Evolutionary conservation across 1,140 invertebrate genomes (phyloP), one percentile per base, ranked within the genome.

Genomic region (Akabosia matsudoensis): DNA sequence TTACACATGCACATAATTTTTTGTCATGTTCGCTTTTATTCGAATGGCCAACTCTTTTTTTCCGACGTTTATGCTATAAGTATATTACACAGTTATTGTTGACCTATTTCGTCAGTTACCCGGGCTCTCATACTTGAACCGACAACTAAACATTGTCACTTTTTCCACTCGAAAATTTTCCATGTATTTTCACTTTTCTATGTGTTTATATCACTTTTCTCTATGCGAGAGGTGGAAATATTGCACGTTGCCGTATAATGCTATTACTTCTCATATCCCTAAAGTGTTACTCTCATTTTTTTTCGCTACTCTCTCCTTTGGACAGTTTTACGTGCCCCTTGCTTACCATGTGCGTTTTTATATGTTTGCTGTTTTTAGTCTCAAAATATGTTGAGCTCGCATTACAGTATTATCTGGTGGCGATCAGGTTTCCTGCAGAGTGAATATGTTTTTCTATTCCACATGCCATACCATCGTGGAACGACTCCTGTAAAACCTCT

Each of bases 321-420:
- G 61, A 67, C 61, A 67, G 61, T 30, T 67, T 67, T 67, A 67
- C 61, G 61, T 67, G 61, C 61, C 61, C 61, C 61, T 30, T 67
- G 61, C 61, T 67, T 67, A 31, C 61, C 24, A 67, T 67, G 61
- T 67, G 61, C 61, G 28, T 67, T 67, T 67, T 30, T 67, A 10
- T 7, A 67, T 67, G 61, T 30, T n/a, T 67, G 61, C 28, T 31
- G 30, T 67, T 31, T 7, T 67, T 67, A 2, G 26, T 16, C 24
- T n/a, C 10, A 56, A 56, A 56, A 56, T n/a, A 56, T 45, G 7
- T 45, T 45, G 18, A 10, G 37, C 37, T 45, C 37, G 37, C 37
- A 10, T 45, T n/a, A n/a, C n/a, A n/a, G n/a, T n/a, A n/a, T n/a
- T n/a, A n/a, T n/a, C n/a, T n/a, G n/a, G n/a, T n/a, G n/a, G n/a